Evolutionary conservation across 2,888 invertebrate genomes (phyloP).

Genomic region (Agapostemon virescens): DNA sequence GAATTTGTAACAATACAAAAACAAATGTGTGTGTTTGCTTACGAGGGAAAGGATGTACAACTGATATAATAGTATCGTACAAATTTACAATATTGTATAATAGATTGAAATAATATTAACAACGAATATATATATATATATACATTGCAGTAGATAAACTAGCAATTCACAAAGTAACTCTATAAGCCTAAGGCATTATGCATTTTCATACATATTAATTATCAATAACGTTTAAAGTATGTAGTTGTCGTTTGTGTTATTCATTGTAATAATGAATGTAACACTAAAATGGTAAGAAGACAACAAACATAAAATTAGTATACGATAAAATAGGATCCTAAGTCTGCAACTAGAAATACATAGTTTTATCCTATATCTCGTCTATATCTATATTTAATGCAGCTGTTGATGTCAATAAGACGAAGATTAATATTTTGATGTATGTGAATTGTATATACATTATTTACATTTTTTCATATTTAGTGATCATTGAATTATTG

Average conservation of each 20-base stretch:
- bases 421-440: slow-evolving; percentile 50
- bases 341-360: background rate
- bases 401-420: slow-evolving; percentile 47
- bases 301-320: background rate
- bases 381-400: background rate
- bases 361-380: slow-evolving; percentile 7
- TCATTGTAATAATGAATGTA: background rate
- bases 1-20: background rate
- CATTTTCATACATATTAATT: background rate
- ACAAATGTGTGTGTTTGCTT: background rate
- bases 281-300: background rate
- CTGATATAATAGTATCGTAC: background rate
- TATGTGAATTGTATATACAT: slow-evolving; percentile 19
- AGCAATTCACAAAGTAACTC: background rate
- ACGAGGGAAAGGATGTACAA: background rate
- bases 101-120: background rate
- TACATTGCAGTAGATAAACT: background rate
- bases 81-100: background rate
- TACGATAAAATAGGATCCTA: background rate
- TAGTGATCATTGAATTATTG: slow-evolving; percentile 46
- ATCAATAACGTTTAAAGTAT: background rate
- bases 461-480: slow-evolving; percentile 41
- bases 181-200: background rate
- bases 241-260: background rate
- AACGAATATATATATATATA: background rate